phyloP scores from a whole-genome alignment of 2,888 invertebrate genomes.

The Slavum lentiscoides region DNA sequence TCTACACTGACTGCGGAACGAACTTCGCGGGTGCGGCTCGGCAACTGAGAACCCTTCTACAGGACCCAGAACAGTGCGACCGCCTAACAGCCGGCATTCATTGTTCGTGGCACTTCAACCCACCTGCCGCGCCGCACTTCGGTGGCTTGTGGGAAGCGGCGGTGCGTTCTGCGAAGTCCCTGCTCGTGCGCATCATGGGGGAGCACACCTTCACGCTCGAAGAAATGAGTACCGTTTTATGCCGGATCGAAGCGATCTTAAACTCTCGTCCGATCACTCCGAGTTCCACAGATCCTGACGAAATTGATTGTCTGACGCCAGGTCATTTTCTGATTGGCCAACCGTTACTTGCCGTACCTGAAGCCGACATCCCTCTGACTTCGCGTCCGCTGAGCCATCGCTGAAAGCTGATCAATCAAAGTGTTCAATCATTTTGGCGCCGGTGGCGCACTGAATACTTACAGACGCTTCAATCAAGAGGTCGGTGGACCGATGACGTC shows the following conservation, averaged over 20 bases:
- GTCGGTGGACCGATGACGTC: not conserved
- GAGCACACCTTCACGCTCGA: conserved; percentile 15
- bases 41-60: too few species aligned
- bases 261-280: not conserved
- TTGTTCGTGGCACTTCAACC: conserved; percentile 57
- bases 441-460: not conserved
- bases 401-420: not conserved
- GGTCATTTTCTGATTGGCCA: not conserved
- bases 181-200: conserved; percentile 56
- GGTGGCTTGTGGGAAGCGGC: conserved; percentile 58
- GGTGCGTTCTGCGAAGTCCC: conserved; percentile 57
- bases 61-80: too few species aligned
- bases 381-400: not conserved
- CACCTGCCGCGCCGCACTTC: conserved; percentile 57
- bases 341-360: not conserved
- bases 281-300: not conserved
- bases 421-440: not conserved
- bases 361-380: not conserved
- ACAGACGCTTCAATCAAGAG: not conserved
- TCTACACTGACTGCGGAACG: conserved; percentile 47
- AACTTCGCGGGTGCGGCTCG: conserved; percentile 39
- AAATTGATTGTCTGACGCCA: not conserved
- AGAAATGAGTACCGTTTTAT: not conserved
- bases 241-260: not conserved
- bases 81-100: conserved; percentile 54